Conservation (phyloP, 2,888 invertebrate species). For the Psylliodes chrysocephalus region DNA sequence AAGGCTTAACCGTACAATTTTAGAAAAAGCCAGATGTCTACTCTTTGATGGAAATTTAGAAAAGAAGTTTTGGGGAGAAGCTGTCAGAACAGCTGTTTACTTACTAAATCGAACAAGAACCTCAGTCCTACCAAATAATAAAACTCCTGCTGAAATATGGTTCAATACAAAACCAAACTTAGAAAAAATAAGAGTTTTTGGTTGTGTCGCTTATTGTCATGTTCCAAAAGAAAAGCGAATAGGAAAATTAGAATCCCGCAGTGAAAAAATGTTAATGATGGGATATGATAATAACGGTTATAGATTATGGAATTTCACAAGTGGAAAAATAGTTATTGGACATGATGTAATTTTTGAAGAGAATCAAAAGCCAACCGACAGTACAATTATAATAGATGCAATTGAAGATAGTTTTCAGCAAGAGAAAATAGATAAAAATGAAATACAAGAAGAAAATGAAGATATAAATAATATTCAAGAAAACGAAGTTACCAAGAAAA, state of each 20-base stretch:
- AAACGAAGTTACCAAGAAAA: constrained; percentile 13
- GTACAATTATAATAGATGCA: too few relatives aligned
- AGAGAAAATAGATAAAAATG: not conserved
- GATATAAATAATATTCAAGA: constrained; percentile 6
- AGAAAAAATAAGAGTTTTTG: constrained; percentile 52
- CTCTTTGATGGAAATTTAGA: constrained; percentile 42
- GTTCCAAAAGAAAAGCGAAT: constrained; percentile 52
- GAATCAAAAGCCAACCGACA: constrained; percentile 3
- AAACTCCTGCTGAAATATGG: constrained; percentile 56
- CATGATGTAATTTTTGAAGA: constrained; percentile 39
- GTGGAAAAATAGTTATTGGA: constrained; percentile 24
- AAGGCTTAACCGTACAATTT: constrained; percentile 4
- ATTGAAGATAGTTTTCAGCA: too few relatives aligned
- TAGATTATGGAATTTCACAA: constrained; percentile 30
- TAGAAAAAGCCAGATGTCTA: constrained; percentile 19
- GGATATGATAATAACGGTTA: constrained; percentile 42
- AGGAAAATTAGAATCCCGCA: constrained; percentile 30
- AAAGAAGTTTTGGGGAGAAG: constrained; percentile 50
- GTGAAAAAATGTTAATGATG: constrained; percentile 34
- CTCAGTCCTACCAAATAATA: constrained; percentile 21
- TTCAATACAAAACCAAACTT: constrained; percentile 51
- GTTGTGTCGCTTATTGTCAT: constrained; percentile 50
- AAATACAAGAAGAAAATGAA: constrained; percentile 6
- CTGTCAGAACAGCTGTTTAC: constrained; percentile 48
- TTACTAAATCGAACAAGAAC: constrained; percentile 42